Percentiles rank a stretch among this genome's conserved stretches.
Conservation (phyloP, 1,140 invertebrate species). For the Saccostrea echinata region DNA sequence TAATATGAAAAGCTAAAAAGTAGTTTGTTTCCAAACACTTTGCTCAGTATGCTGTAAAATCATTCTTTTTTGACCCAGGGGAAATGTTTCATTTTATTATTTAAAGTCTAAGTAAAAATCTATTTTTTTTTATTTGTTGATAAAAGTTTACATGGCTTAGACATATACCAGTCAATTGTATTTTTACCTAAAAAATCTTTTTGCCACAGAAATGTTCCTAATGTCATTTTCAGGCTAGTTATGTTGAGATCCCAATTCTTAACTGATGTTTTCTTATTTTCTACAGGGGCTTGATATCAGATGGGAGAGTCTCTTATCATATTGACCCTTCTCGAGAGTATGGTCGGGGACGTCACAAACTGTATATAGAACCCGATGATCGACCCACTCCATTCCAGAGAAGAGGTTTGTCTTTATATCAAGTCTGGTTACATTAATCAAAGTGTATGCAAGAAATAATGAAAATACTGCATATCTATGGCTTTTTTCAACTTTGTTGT, state of each 20-base stretch:
- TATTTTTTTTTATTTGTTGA: no score
- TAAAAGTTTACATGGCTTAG: no score
- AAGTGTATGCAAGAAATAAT: no score
- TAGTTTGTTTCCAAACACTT: no score
- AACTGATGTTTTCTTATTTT: neutral
- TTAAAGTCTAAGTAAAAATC: no score
- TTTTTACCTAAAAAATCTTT: neutral
- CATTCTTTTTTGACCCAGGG: no score
- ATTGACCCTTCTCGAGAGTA: conserved; percentile 82
- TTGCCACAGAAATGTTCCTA: neutral
- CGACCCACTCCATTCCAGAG: conserved; percentile 66
- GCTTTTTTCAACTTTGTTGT: no score
- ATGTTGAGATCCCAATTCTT: neutral
- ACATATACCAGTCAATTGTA: neutral
- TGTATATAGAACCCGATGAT: conserved; percentile 71
- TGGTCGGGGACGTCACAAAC: conserved; percentile 60
- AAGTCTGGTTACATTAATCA: neutral
- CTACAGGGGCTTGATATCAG: conserved; percentile 88
- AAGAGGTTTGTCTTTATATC: conserved; percentile 63
- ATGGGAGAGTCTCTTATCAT: conserved; percentile 89
- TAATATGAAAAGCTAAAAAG: no score
- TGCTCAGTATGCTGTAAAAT: no score
- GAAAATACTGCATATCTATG: no score
- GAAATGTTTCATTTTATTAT: no score
- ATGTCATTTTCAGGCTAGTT: neutral